Base-by-base conservation (phyloP, 2,888 invertebrate genomes). In the Chrysolina americana region DNA sequence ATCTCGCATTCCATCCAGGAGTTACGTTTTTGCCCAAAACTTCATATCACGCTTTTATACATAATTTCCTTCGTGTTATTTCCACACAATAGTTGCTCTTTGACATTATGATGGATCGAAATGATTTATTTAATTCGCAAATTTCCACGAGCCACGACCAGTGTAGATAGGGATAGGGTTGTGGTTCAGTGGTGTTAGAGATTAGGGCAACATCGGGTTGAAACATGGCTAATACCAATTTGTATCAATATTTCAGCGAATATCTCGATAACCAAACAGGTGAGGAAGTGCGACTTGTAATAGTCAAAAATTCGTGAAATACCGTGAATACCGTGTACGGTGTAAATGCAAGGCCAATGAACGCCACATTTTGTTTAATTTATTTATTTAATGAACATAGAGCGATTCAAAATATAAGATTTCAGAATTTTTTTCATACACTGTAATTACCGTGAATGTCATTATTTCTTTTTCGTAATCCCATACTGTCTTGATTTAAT, bases 41-140 rank as follows among this genome's bases (percentile, higher is more conserved):
- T 17, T 47, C 28, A 48, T 23, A 65, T 48, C 65, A 65, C 41
- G 48, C 19, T 65, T 44, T 65, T 65, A 44, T 47, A 65, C 23
- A 23, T 41, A 64, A 41, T 23, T 64, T 6, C 41, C 17, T 17
- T 28, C 4, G 50, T 23, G 44, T 68, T 72, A 64, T 59, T 59
- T 28, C 63, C 73, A 73, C 68, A 73, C 73, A 73, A 68, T 64
- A 47, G 56, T 1, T 73, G 73, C 73, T 64, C 73, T 73, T 73
- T 73, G 73, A 73, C 73, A 68, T 59, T 23, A 11, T 11, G 48
- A 41, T 41, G 21, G 62, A 64, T 8, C 23, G 48, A 50, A 19
- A 36, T 48, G 41, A 66, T 50, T 66, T 48, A 66, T 66, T 66
- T 47, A 65, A 44, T 65, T 66, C 50, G 50, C 17, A 17, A 50